A percentile compares a stretch with the other conserved stretches of the same genome.
Conservation (phyloP, 2,113 vertebrate species). For the Cygnus buccinator region DNA sequence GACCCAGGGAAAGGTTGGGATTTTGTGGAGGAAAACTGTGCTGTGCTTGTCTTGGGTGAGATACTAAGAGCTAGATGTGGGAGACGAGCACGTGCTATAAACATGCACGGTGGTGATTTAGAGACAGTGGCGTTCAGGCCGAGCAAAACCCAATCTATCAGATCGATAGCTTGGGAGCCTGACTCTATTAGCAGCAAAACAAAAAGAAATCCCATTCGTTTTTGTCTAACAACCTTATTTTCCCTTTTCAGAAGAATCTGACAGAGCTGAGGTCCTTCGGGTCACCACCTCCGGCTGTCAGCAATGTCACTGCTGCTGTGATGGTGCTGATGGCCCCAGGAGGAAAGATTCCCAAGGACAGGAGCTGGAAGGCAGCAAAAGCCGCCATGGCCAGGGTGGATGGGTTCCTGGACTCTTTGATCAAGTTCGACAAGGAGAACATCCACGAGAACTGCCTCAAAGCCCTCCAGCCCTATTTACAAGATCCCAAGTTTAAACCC, state of each 20-base stretch:
- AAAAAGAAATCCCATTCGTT: slow-evolving; percentile 46
- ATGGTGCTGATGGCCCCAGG: slow-evolving; percentile 88
- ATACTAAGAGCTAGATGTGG: not conserved
- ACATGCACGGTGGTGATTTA: not conserved
- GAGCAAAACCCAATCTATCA: slow-evolving; percentile 19
- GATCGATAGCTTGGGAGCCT: slow-evolving; percentile 16
- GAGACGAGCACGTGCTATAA: not conserved
- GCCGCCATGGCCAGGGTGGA: slow-evolving; percentile 91
- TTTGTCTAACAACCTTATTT: slow-evolving; percentile 49
- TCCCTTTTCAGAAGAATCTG: slow-evolving; percentile 86
- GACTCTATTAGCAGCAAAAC: slow-evolving; percentile 10
- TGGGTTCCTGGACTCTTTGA: slow-evolving; percentile 87
- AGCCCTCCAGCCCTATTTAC: slow-evolving; percentile 89
- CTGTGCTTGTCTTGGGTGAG: not conserved
- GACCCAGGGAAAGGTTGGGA: not conserved
- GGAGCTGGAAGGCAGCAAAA: slow-evolving; percentile 94
- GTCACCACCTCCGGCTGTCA: slow-evolving; percentile 87
- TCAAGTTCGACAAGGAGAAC: slow-evolving; percentile 92
- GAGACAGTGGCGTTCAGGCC: not conserved
- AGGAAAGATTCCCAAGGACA: slow-evolving; percentile 90
- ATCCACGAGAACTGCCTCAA: slow-evolving; percentile 92
- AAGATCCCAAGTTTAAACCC: slow-evolving; percentile 88
- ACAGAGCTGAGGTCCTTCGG: slow-evolving; percentile 95
- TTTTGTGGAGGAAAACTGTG: not conserved
- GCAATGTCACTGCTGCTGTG: slow-evolving; percentile 91